Evolutionary conservation across 2,113 vertebrate species (phyloP).

Genomic region (Mustela lutreola): DNA sequence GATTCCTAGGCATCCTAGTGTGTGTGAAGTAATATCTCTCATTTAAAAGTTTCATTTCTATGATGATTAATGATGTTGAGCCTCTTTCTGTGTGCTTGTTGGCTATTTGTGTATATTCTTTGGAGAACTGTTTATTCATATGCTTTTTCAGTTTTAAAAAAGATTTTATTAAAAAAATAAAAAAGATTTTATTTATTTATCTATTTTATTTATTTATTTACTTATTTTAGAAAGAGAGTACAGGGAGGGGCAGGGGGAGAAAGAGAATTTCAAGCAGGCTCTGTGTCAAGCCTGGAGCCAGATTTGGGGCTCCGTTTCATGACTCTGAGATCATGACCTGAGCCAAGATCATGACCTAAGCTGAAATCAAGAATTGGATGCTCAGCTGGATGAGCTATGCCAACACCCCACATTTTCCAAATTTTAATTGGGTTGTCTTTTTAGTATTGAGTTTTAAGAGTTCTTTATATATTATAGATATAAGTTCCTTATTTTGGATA

Average conservation of each 20-base stretch:
- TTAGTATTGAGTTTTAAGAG: background rate
- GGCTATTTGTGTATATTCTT: background rate
- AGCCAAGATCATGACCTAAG: background rate
- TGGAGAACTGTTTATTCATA: background rate
- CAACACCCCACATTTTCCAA: background rate
- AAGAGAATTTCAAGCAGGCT: background rate
- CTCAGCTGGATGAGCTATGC: background rate
- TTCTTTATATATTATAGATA: background rate
- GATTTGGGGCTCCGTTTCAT: background rate
- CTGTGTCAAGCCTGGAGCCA: background rate
- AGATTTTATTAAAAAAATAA: background rate
- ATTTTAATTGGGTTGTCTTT: background rate
- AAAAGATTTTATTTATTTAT: background rate
- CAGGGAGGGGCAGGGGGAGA: background rate
- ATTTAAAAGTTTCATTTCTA: background rate
- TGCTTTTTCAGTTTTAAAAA: background rate
- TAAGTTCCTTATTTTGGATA: background rate
- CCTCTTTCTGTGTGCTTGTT: background rate
- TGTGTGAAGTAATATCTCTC: background rate
- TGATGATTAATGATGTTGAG: background rate
- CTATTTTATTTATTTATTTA: background rate
- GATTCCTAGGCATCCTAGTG: background rate
- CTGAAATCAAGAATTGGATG: background rate
- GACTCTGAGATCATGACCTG: background rate
- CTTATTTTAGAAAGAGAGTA: background rate